A percentile compares a stretch with the other conserved stretches of the same genome.
Evolutionary conservation across 1,140 invertebrate genomes (phyloP).

Genomic region (Hesperophylax magnus): DNA sequence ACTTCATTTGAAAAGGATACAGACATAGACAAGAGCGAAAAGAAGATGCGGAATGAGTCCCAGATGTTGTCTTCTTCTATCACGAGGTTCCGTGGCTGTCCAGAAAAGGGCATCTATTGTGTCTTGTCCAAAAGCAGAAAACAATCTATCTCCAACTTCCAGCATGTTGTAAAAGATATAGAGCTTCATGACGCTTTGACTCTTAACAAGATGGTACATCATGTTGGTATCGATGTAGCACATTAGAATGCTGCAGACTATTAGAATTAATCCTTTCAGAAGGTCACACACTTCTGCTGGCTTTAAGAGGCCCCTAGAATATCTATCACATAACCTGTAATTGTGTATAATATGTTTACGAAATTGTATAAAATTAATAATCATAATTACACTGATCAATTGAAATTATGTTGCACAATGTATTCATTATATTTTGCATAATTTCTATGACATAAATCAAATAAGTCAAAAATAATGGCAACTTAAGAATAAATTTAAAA

Average conservation of each 20-base stretch:
- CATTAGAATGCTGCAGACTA: conserved; percentile 88
- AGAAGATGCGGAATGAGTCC: conserved; percentile 90
- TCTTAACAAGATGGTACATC: conserved; percentile 98
- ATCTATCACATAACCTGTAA: conserved; percentile 22
- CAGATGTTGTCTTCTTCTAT: conserved; percentile 86
- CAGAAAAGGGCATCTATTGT: conserved; percentile 97
- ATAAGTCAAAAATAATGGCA: too few species aligned
- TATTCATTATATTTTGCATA: too few species aligned
- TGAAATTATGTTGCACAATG: too few species aligned
- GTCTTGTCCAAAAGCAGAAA: conserved; percentile 98
- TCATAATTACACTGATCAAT: too few species aligned
- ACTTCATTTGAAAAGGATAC: conserved; percentile 82
- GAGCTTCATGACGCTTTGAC: conserved; percentile 98
- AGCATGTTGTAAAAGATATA: conserved; percentile 99
- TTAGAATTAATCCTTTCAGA: conserved; percentile 91
- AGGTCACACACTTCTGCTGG: conserved; percentile 97
- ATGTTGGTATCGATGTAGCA: conserved; percentile 97
- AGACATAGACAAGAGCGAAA: conserved; percentile 93
- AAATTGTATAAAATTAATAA: too few species aligned
- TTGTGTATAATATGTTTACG: background rate
- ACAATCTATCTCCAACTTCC: conserved; percentile 95
- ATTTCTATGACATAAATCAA: too few species aligned
- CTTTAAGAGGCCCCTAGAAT: conserved; percentile 71
- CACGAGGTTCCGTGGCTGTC: conserved; percentile 95
- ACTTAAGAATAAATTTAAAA: too few species aligned